A percentile compares a stretch with the other conserved stretches of the same genome.
phyloP scores from a whole-genome alignment of 2,797 vertebrate species.

The Acanthornis magna region DNA sequence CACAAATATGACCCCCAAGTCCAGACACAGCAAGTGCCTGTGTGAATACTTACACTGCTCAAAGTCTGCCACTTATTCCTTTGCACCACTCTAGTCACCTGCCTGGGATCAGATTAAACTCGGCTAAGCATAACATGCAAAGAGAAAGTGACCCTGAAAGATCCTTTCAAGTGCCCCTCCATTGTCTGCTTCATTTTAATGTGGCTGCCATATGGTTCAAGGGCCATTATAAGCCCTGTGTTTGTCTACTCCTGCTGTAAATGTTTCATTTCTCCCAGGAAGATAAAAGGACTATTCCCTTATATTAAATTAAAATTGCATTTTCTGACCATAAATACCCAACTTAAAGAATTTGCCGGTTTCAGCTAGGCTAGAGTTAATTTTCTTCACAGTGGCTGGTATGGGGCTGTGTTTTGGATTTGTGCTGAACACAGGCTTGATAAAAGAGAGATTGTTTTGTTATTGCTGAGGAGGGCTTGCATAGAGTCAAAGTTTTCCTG shows the following conservation, averaged over 20 bases:
- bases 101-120: not conserved
- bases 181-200: not conserved
- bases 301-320: not conserved
- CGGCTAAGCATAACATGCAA: not conserved
- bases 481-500: not conserved
- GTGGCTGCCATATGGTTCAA: not conserved
- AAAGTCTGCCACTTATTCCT: not conserved
- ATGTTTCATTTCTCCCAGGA: not conserved
- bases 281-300: not conserved
- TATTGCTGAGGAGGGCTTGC: not conserved
- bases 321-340: not conserved
- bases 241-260: not conserved
- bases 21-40: not conserved
- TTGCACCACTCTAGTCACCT: not conserved
- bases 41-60: not conserved
- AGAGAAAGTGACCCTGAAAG: not conserved
- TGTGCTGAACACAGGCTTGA: not conserved
- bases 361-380: not conserved
- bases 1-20: not conserved
- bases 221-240: not conserved
- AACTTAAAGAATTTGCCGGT: not conserved
- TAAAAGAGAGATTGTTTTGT: not conserved
- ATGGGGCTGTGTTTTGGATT: not conserved
- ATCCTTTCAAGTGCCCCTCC: not conserved
- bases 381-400: not conserved